phyloP scores from a whole-genome alignment of 2,113 vertebrate species.

The Pseudorhombus dupliciocellatus region DNA sequence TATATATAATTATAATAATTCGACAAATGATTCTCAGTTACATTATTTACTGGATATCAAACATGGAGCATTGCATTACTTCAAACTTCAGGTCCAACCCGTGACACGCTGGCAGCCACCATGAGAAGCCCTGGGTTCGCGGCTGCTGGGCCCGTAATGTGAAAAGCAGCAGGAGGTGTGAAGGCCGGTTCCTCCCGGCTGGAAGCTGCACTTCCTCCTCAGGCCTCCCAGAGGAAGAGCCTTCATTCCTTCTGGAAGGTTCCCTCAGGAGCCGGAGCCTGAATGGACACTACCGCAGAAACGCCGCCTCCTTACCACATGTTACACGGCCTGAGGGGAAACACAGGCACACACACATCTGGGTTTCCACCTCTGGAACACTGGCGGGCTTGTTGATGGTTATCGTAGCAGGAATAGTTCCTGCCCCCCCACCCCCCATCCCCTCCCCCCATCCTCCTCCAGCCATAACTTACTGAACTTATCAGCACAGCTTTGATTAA shows the following conservation, averaged over 20 bases:
- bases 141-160: conserved; percentile 59
- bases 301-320: conserved; percentile 62
- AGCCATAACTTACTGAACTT: conserved; percentile 29
- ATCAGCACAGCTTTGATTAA: conserved; percentile 46
- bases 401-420: conserved; percentile 60
- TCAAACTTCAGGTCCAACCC: conserved; percentile 13
- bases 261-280: conserved; percentile 57
- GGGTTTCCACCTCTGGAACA: conserved; percentile 63
- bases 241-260: conserved; percentile 66
- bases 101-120: conserved; percentile 20
- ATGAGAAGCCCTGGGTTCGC: conserved; percentile 44
- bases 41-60: too few relatives aligned
- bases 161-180: conserved; percentile 68
- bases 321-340: conserved; percentile 62
- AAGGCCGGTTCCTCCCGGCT: conserved; percentile 49
- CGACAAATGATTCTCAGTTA: too few relatives aligned
- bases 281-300: conserved; percentile 61
- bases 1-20: background rate
- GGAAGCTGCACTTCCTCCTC: conserved; percentile 71
- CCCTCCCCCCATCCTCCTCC: background rate
- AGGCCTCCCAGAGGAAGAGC: conserved; percentile 73
- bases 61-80: background rate
- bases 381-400: conserved; percentile 67
- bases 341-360: conserved; percentile 58
- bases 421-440: conserved; percentile 21